Conservation (phyloP, 1,140 invertebrate species). For the Drosophila sucinea region DNA sequence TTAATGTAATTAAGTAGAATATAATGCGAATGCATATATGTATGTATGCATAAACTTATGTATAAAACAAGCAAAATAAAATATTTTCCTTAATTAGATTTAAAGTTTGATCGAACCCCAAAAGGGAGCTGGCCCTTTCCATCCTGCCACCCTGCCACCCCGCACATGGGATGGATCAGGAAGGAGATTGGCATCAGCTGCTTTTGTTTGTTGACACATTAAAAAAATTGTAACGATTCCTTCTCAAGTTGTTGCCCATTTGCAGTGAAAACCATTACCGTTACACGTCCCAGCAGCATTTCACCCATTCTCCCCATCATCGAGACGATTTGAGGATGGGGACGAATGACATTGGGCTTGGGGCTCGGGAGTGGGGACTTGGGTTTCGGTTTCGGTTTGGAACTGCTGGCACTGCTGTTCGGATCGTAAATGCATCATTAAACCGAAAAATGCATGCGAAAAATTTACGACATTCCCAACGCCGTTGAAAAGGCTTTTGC, state of each 20-base stretch:
- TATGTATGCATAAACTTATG: constrained; percentile 22
- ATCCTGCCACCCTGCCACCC: background rate
- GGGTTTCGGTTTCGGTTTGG: constrained; percentile 11
- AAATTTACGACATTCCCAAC: constrained; percentile 80
- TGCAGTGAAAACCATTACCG: constrained; percentile 44
- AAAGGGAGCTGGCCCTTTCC: background rate
- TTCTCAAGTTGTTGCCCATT: constrained; percentile 77
- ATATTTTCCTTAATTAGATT: constrained; percentile 11
- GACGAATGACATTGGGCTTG: background rate
- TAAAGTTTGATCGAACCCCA: constrained; percentile 2
- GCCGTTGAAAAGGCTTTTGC: constrained; percentile 56
- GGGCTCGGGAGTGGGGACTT: background rate
- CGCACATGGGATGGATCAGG: background rate
- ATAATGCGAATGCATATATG: constrained; percentile 11
- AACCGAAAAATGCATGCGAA: constrained; percentile 82
- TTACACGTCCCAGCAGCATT: constrained; percentile 34
- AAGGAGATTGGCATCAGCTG: constrained; percentile 54
- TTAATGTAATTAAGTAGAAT: constrained; percentile 13
- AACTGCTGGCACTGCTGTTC: constrained; percentile 61
- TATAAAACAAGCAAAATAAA: constrained; percentile 13
- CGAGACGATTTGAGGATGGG: background rate
- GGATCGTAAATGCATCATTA: constrained; percentile 83
- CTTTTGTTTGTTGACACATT: constrained; percentile 73
- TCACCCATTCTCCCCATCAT: background rate
- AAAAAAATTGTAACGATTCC: constrained; percentile 79